Conservation (phyloP, 2,797 vertebrate genomes). For the Leptatherina wallacei region DNA sequence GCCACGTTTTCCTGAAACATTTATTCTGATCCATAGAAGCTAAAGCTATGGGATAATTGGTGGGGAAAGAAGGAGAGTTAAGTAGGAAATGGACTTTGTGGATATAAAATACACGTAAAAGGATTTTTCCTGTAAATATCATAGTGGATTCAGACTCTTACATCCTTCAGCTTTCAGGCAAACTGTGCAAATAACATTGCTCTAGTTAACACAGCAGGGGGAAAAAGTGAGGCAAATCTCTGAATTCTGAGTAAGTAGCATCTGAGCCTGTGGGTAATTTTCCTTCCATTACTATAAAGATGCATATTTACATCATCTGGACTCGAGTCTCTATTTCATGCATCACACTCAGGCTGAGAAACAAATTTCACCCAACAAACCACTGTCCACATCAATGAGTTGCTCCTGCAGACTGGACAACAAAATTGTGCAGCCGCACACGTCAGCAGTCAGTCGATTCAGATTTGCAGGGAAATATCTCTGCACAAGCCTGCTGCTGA, state of each 20-base stretch:
- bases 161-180: background rate
- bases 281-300: slow-evolving; percentile 9
- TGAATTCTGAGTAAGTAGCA: background rate
- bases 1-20: background rate
- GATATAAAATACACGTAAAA: background rate
- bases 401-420: slow-evolving; percentile 23
- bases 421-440: slow-evolving; percentile 27
- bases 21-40: background rate
- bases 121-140: background rate
- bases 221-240: background rate
- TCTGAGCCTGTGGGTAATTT: background rate
- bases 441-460: slow-evolving; percentile 54
- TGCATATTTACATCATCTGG: background rate
- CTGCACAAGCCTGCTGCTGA: slow-evolving; percentile 55
- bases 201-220: background rate
- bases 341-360: background rate
- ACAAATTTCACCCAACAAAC: slow-evolving; percentile 3
- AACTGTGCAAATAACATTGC: slow-evolving; percentile 1
- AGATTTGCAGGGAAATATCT: slow-evolving; percentile 55
- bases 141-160: background rate
- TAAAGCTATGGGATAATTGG: background rate
- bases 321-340: background rate
- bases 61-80: background rate
- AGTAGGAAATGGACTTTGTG: background rate
- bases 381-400: slow-evolving; percentile 19